Conservation (phyloP, 1,140 invertebrate species). For the Pectinophora gossypiella region DNA sequence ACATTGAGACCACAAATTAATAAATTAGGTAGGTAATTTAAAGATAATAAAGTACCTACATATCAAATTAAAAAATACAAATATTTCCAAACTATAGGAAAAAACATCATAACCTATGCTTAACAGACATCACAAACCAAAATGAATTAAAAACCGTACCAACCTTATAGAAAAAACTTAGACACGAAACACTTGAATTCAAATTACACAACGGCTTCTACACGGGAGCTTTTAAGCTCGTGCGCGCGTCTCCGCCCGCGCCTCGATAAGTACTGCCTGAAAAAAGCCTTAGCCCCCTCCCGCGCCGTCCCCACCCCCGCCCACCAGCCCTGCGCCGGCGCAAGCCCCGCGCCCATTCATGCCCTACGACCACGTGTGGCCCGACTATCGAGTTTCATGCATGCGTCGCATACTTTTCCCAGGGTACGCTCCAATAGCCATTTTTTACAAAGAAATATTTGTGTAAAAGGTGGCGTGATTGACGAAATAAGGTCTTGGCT, state of each 20-base stretch:
- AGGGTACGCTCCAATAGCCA: conserved; percentile 13
- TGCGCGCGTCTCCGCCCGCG: conserved; percentile 43
- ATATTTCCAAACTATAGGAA: no score
- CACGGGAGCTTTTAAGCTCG: conserved; percentile 24
- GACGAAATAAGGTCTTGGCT: neutral
- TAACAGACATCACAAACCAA: neutral
- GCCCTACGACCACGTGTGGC: conserved; percentile 58
- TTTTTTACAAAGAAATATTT: neutral
- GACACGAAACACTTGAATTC: neutral
- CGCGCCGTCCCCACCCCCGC: conserved; percentile 24
- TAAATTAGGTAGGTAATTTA: no score
- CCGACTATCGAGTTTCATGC: conserved; percentile 46
- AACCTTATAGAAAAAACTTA: neutral
- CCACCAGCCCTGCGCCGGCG: conserved; percentile 28
- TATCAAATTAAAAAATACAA: no score
- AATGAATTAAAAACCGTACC: neutral
- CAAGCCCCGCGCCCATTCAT: conserved; percentile 56
- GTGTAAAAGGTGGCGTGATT: neutral
- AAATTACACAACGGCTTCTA: conserved; percentile 13
- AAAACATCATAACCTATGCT: no score
- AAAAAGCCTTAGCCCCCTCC: conserved; percentile 55
- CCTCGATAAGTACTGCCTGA: conserved; percentile 53
- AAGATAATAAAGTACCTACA: no score
- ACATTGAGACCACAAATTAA: no score
- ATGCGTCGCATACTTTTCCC: conserved; percentile 56